Evolutionary conservation across 2,113 vertebrate species (phyloP).

Genomic region (Sebastes fasciatus): DNA sequence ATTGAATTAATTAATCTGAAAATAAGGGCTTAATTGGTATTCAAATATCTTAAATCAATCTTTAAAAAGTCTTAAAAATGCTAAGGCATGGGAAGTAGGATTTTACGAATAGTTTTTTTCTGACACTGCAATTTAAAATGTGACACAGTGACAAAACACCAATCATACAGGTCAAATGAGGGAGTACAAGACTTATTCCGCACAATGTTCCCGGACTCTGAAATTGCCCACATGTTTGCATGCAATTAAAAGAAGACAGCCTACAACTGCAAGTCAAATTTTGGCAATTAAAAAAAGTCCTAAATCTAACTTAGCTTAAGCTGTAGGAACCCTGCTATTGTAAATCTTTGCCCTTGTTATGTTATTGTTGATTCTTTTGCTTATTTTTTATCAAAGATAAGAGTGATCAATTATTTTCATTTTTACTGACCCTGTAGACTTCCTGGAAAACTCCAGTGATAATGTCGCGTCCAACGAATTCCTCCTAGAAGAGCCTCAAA

Average conservation of each 20-base stretch:
- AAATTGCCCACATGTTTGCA: background rate
- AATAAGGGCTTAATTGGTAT: background rate
- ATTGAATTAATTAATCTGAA: background rate
- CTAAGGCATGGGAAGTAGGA: background rate
- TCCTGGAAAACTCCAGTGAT: slow-evolving; percentile 66
- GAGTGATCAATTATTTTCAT: background rate
- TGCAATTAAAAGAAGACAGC: background rate
- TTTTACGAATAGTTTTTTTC: background rate
- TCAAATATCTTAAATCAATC: too few relatives aligned
- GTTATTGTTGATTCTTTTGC: background rate
- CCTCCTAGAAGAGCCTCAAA: slow-evolving; percentile 14
- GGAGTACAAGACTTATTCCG: background rate
- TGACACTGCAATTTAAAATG: background rate
- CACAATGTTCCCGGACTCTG: background rate
- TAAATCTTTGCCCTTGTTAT: background rate
- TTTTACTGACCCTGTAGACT: slow-evolving; percentile 65
- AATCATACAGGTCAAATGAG: too few relatives aligned
- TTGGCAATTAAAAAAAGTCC: background rate
- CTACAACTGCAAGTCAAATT: background rate
- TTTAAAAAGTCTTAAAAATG: background rate
- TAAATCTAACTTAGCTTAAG: background rate
- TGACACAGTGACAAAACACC: background rate
- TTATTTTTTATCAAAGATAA: background rate
- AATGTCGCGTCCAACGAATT: slow-evolving; percentile 33
- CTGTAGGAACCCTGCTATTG: background rate